Percentiles rank a stretch among this genome's conserved stretches.
Conservation (phyloP, 2,888 invertebrate species). For the Epinotia bilunana region DNA sequence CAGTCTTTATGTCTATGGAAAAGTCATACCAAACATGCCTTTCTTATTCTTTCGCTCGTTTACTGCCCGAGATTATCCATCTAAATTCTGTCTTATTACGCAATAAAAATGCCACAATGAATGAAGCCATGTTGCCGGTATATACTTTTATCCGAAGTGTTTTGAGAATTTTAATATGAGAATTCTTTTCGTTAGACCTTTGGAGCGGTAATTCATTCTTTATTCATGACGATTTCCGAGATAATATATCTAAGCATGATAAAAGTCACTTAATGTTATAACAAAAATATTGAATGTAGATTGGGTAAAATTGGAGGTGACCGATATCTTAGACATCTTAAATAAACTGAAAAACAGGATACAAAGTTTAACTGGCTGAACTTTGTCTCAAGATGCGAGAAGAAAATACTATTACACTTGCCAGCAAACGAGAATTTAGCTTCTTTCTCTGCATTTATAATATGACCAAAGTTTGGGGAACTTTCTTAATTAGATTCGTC, state of each 20-base stretch:
- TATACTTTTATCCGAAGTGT: conserved; percentile 59
- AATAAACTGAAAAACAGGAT: conserved; percentile 29
- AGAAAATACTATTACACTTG: conserved; percentile 61
- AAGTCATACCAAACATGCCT: conserved; percentile 67
- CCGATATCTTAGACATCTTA: conserved; percentile 4
- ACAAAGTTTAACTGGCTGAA: conserved; percentile 30
- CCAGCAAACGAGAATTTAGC: conserved; percentile 58
- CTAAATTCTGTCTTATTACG: conserved; percentile 70
- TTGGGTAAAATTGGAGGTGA: conserved; percentile 9
- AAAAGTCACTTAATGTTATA: conserved; percentile 35
- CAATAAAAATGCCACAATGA: conserved; percentile 73
- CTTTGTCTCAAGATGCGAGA: conserved; percentile 56
- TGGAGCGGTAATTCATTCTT: conserved; percentile 42
- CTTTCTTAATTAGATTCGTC: conserved; percentile 72
- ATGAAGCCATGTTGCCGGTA: conserved; percentile 59
- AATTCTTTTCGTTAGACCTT: conserved; percentile 56
- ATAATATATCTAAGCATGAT: conserved; percentile 34
- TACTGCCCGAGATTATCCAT: conserved; percentile 71
- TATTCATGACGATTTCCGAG: conserved; percentile 42
- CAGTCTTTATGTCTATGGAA: conserved; percentile 61
- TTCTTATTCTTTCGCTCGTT: conserved; percentile 65
- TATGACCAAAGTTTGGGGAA: conserved; percentile 69
- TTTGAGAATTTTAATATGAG: conserved; percentile 68
- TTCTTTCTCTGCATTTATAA: conserved; percentile 72
- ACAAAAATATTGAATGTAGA: conserved; percentile 21